Percentiles rank a stretch among this genome's conserved stretches.
Evolutionary conservation across 2,888 invertebrate genomes (phyloP).

Genomic region (Eumacrocentrus americanus): DNA sequence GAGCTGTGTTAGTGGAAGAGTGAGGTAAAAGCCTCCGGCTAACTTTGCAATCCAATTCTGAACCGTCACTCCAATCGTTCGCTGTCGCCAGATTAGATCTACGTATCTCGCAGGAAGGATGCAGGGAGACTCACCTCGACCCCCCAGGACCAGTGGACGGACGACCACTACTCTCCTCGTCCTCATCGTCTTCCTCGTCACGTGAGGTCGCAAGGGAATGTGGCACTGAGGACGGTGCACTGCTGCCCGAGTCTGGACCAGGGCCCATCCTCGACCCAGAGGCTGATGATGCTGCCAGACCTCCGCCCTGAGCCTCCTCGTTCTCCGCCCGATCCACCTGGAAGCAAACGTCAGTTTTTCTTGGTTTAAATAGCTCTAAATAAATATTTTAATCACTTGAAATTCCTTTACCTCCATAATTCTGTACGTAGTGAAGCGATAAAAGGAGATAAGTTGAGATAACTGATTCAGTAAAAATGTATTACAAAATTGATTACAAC

Average conservation of each 20-base stretch:
- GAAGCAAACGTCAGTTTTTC: constrained; percentile 4
- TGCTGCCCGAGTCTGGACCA: constrained; percentile 59
- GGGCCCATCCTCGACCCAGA: constrained; percentile 59
- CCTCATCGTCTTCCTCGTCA: constrained; percentile 67
- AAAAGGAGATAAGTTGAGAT: too few relatives aligned
- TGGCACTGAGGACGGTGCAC: constrained; percentile 58
- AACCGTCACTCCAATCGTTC: background rate
- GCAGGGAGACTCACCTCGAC: constrained; percentile 48
- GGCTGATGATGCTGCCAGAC: constrained; percentile 51
- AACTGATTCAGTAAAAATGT: too few relatives aligned
- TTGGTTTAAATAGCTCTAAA: too few relatives aligned
- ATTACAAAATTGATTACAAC: too few relatives aligned
- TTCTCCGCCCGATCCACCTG: constrained; percentile 61
- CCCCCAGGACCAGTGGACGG: constrained; percentile 53
- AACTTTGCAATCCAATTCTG: constrained; percentile 3
- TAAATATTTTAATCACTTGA: background rate
- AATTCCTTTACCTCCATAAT: too few relatives aligned
- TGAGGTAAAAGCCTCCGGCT: background rate
- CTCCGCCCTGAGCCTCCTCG: constrained; percentile 56
- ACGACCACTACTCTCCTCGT: constrained; percentile 64
- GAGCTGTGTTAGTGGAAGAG: too few relatives aligned
- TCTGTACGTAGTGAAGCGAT: too few relatives aligned
- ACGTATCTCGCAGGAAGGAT: background rate
- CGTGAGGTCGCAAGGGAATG: constrained; percentile 71
- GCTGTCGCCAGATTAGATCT: background rate